Evolutionary conservation across 2,888 invertebrate species (phyloP), one percentile per base, ranked within the genome.

Genomic region (Gerris lacustris): DNA sequence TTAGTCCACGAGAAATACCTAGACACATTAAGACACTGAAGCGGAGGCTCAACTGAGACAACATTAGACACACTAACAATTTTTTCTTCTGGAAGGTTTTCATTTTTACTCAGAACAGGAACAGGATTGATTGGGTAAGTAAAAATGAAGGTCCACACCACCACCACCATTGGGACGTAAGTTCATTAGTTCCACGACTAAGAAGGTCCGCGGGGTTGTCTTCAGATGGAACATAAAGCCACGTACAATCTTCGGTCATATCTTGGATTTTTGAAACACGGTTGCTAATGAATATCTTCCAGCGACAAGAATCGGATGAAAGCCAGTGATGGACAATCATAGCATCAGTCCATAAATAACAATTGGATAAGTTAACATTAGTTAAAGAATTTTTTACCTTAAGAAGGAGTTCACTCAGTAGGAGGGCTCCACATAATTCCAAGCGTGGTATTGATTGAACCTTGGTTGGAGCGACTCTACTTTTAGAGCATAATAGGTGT

Each of bases 401-500:
- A 75, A 66, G 31, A 77, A 66, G 31, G 72, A 31, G 5, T 76
- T 76, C 5, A 70, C 75, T 64, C 73, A 75, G 17, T 76, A 45
- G 69, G 76, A 76, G 17, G 77, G 68, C 64, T 18, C 64, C 64
- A 17, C 64, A 64, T 64, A 64, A 64, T 31, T 64, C 64, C 31
- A 64, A 5, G 63, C 75, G 71, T 17, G 77, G 76, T 7, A 76
- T 44, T 4, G 73, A 75, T 44, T 75, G 11, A 6, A 66, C 64
- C 73, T 76, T 77, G 55, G 76, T 64, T 18, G 76, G 76, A 18
- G 76, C 74, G 43, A 76, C 77, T 18, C 75, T 73, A 15, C 76
- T 76, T 74, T 77, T 77, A 0, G 76, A 71, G 44, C 75, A 75
- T 64, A 77, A 67, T 44, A 77, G 70, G 44, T n/a, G 17, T 18